Evolutionary conservation across 2,113 vertebrate genomes (phyloP).

Genomic region (Myotis yumanensis): DNA sequence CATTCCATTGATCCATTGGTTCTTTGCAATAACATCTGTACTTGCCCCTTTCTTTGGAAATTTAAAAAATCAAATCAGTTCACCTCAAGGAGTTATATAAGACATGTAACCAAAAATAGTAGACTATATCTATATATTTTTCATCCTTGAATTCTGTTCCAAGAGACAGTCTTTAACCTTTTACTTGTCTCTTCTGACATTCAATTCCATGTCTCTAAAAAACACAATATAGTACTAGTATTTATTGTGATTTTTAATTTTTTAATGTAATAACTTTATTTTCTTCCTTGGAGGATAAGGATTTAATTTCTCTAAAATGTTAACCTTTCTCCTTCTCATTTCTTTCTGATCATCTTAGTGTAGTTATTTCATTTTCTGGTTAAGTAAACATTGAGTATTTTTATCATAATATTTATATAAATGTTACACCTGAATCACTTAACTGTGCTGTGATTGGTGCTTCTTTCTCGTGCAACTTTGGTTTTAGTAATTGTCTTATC

Average conservation of each 20-base stretch:
- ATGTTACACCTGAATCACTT: not conserved
- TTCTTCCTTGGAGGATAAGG: not conserved
- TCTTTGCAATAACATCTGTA: not conserved
- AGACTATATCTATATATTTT: not conserved
- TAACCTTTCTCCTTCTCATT: not conserved
- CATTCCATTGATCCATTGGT: not conserved
- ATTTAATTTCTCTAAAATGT: not conserved
- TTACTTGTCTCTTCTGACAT: not conserved
- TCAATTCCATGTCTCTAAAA: not conserved
- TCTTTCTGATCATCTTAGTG: not conserved
- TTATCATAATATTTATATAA: not conserved
- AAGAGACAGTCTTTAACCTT: not conserved
- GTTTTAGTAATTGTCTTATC: not conserved
- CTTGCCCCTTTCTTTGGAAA: not conserved
- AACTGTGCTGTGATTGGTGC: not conserved
- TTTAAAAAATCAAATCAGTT: not conserved
- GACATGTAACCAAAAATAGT: not conserved
- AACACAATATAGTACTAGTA: not conserved
- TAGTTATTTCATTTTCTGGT: not conserved
- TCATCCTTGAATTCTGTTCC: not conserved
- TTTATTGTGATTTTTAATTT: constrained; percentile 27
- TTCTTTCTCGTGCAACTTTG: not conserved
- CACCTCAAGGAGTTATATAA: not conserved
- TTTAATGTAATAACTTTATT: not conserved
- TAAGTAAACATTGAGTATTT: not conserved